These are phyloP conservation scores for Autographa pulchrina DNA, from an alignment of 2,888 invertebrate species.

Conservation along the genomic window DNA sequence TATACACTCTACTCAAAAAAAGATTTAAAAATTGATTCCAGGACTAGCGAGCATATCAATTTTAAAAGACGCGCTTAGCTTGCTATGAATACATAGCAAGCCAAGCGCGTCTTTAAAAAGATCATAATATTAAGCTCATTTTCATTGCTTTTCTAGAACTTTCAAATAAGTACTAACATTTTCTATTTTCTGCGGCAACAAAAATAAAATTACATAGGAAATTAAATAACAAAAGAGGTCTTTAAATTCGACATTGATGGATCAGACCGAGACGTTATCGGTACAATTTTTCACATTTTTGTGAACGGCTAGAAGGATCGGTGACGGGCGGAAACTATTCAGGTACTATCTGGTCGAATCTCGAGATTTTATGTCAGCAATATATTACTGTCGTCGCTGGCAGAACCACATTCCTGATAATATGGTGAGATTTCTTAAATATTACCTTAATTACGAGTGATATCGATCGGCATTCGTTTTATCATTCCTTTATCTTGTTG, in stretches of 20 bases:
- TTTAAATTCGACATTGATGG: constrained; percentile 80
- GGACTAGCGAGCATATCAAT: too few relatives aligned
- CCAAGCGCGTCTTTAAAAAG: not conserved
- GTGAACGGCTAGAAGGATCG: constrained; percentile 75
- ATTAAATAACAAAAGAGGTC: constrained; percentile 45
- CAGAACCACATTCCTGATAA: constrained; percentile 82
- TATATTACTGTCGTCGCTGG: constrained; percentile 84
- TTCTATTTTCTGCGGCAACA: constrained; percentile 6
- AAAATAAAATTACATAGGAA: constrained; percentile 18
- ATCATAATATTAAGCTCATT: not conserved
- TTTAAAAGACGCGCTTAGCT: too few relatives aligned
- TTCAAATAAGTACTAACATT: not conserved
- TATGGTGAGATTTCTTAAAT: constrained; percentile 83
- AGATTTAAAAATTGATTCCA: too few relatives aligned
- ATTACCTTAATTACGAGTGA: constrained; percentile 85
- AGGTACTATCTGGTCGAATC: constrained; percentile 84
- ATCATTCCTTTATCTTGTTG: constrained; percentile 77
- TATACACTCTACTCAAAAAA: too few relatives aligned
- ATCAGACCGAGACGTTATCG: constrained; percentile 78
- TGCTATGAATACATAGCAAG: too few relatives aligned
- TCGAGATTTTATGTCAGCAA: constrained; percentile 86
- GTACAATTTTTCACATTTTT: constrained; percentile 83
- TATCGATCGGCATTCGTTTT: constrained; percentile 82
- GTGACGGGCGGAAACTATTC: constrained; percentile 82
- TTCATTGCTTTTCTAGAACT: not conserved